phyloP scores from a whole-genome alignment of 1,140 invertebrate genomes.

The Neodiprion virginianus region DNA sequence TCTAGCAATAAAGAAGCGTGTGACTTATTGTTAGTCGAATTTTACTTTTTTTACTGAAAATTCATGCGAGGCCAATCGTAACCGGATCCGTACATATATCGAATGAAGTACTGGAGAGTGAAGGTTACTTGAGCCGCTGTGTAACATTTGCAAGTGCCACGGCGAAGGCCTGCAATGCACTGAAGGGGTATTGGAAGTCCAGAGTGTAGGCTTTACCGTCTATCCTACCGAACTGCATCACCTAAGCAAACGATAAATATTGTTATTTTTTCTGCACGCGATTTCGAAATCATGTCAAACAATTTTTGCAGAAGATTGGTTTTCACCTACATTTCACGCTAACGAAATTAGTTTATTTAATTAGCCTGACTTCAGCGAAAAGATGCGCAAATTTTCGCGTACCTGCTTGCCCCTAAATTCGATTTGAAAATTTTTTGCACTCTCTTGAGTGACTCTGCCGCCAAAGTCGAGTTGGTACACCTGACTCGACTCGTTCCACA shows the following conservation, averaged over 20 bases:
- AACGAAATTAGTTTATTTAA: no score
- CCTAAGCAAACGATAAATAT: slow-evolving; percentile 66
- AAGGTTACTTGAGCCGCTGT: slow-evolving; percentile 91
- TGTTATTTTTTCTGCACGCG: neutral
- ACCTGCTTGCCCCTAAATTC: slow-evolving; percentile 97
- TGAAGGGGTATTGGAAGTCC: slow-evolving; percentile 99
- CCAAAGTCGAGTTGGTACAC: slow-evolving; percentile 99
- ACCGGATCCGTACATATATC: slow-evolving; percentile 39
- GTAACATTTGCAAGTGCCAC: slow-evolving; percentile 98
- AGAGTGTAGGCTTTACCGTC: slow-evolving; percentile 98
- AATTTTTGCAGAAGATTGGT: slow-evolving; percentile 1
- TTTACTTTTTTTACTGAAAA: neutral
- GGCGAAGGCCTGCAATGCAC: slow-evolving; percentile 96
- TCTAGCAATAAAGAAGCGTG: neutral
- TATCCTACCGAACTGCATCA: slow-evolving; percentile 99
- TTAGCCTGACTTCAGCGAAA: no score
- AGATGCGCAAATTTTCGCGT: slow-evolving; percentile 24
- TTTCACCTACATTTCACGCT: neutral
- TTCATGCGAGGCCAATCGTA: slow-evolving; percentile 15
- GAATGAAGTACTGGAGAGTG: slow-evolving; percentile 37
- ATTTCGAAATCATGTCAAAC: neutral
- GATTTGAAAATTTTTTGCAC: slow-evolving; percentile 99
- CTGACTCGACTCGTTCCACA: slow-evolving; percentile 99
- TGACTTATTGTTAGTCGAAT: neutral
- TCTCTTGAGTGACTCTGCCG: slow-evolving; percentile 98